These are phyloP conservation scores for Leucophora obtusa DNA, from an alignment of 2,888 invertebrate species.

Conservation along the genomic window DNA sequence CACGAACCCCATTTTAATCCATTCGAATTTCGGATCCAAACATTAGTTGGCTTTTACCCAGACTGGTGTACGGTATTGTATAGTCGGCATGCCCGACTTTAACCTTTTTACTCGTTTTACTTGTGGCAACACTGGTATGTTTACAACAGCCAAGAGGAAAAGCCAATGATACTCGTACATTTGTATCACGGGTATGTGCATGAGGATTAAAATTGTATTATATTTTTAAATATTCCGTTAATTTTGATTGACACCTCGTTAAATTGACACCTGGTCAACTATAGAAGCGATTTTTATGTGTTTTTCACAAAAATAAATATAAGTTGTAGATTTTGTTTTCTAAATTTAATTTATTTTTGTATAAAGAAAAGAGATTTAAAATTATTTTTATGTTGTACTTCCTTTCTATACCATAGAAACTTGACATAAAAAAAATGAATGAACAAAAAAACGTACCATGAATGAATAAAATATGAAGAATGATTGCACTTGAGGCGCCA, in stretches of 20 bases:
- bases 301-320: slow-evolving; percentile 23
- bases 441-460: slow-evolving; percentile 24
- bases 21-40: no score
- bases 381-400: slow-evolving; percentile 15
- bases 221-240: not conserved
- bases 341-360: not conserved
- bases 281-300: slow-evolving; percentile 41
- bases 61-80: no score
- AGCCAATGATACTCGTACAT: no score
- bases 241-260: slow-evolving; percentile 49
- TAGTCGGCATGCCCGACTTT: no score
- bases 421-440: slow-evolving; percentile 4
- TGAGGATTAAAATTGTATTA: no score
- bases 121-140: no score
- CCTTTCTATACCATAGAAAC: not conserved
- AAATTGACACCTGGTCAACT: slow-evolving; percentile 54
- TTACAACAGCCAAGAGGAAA: no score
- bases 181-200: no score
- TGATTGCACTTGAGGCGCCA: slow-evolving; percentile 70
- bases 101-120: no score
- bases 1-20: no score
- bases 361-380: slow-evolving; percentile 19
- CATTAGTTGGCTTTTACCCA: no score
- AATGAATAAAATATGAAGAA: slow-evolving; percentile 66
- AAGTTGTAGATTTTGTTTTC: slow-evolving; percentile 31